Percentiles rank a stretch among this genome's conserved stretches.
Evolutionary conservation across 2,113 vertebrate genomes (phyloP).

Genomic region (Malurus alboscapulatus): DNA sequence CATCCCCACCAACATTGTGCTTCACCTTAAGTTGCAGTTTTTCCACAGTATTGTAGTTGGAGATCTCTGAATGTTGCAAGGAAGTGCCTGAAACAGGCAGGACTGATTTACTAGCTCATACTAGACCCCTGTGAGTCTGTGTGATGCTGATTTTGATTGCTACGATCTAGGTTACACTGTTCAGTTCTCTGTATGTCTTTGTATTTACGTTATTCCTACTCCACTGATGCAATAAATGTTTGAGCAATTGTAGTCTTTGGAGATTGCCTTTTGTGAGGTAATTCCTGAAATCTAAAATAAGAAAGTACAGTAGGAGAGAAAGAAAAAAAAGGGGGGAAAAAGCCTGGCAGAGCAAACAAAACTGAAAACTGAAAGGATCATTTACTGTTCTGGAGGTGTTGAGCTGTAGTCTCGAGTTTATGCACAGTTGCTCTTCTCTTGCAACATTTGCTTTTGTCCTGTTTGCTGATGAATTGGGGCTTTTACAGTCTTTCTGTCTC

Average conservation of each 20-base stretch:
- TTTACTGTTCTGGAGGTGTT: constrained; percentile 55
- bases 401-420: constrained; percentile 35
- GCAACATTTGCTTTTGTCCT: background rate
- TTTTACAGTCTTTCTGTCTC: background rate
- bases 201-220: constrained; percentile 40
- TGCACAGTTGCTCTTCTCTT: background rate
- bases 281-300: constrained; percentile 68
- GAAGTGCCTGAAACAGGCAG: background rate
- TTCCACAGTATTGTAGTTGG: background rate
- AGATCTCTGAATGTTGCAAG: background rate
- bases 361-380: constrained; percentile 41
- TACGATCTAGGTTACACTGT: background rate
- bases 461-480: background rate
- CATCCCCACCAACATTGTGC: background rate
- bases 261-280: constrained; percentile 34
- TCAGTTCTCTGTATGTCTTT: background rate
- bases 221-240: background rate
- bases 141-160: background rate
- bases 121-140: background rate
- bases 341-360: background rate
- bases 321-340: too few relatives aligned
- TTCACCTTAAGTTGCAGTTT: background rate
- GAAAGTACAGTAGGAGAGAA: background rate
- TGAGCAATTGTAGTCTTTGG: constrained; percentile 42
- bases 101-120: background rate